Percentiles rank a stretch among this genome's conserved stretches.
These are phyloP conservation scores for Nymphalis urticae DNA, from an alignment of 2,888 invertebrate genomes.

Conservation along the genomic window DNA sequence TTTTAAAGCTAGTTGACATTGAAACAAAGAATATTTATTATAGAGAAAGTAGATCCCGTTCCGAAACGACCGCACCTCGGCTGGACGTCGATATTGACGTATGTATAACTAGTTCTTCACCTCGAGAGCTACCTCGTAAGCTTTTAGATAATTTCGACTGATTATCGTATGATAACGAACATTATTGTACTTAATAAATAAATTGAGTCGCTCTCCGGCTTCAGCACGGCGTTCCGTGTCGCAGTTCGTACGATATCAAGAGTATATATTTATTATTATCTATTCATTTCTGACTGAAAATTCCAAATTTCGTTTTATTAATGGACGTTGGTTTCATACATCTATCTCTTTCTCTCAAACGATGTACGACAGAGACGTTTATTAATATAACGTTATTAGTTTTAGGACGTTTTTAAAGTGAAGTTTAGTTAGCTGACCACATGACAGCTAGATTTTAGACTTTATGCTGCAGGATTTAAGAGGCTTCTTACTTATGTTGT, in stretches of 20 bases:
- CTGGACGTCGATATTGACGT: not conserved
- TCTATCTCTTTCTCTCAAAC: not conserved
- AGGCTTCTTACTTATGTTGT: constrained; percentile 28
- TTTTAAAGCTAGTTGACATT: not conserved
- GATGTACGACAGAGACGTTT: not conserved
- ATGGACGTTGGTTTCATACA: not conserved
- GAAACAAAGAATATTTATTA: not conserved
- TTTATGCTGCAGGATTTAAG: constrained; percentile 7
- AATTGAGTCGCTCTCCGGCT: not conserved
- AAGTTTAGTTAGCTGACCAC: constrained; percentile 5
- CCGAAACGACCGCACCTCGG: constrained; percentile 3
- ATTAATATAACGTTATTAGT: not conserved
- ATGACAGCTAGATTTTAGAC: constrained; percentile 7
- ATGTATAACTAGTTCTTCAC: not conserved
- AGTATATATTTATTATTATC: not conserved
- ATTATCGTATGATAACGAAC: constrained; percentile 4
- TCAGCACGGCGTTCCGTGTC: constrained; percentile 7
- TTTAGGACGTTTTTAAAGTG: constrained; percentile 5
- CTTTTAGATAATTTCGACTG: constrained; percentile 12
- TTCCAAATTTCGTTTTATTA: constrained; percentile 3
- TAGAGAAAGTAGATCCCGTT: not conserved
- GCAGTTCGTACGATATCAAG: constrained; percentile 1
- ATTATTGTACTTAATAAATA: constrained; percentile 8
- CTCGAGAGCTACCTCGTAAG: not conserved
- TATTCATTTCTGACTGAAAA: constrained; percentile 11